A percentile compares a stretch with the other conserved stretches of the same genome.
These are phyloP conservation scores for Diogma glabrata DNA, from an alignment of 2,888 invertebrate species.

Conservation along the genomic window DNA sequence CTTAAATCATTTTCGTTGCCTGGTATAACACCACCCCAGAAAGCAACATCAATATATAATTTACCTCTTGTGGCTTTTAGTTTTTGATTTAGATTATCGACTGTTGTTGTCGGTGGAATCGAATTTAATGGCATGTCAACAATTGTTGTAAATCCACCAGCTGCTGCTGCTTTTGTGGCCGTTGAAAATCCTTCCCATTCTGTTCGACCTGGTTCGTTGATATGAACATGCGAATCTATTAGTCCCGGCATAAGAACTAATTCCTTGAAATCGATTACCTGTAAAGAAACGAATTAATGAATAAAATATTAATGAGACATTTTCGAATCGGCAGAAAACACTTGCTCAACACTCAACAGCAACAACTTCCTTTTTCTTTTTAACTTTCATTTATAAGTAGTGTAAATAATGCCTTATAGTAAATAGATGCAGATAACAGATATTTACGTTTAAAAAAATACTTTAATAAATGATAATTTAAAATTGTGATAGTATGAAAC, in stretches of 20 bases:
- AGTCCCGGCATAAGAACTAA: constrained; percentile 53
- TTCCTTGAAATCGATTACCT: constrained; percentile 40
- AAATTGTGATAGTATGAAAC: too few relatives aligned
- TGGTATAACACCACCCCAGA: constrained; percentile 69
- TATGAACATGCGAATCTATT: constrained; percentile 61
- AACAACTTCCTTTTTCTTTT: too few relatives aligned
- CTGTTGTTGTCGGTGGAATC: constrained; percentile 56
- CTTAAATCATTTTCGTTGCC: constrained; percentile 49
- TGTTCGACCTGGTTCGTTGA: constrained; percentile 60
- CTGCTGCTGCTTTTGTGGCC: constrained; percentile 60
- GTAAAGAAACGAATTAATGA: constrained; percentile 13
- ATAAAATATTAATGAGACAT: too few relatives aligned
- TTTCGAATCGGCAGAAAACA: too few relatives aligned
- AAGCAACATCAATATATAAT: constrained; percentile 56
- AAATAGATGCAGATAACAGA: too few relatives aligned
- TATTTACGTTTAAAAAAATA: too few relatives aligned
- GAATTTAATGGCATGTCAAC: constrained; percentile 66
- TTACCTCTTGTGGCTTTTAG: constrained; percentile 44
- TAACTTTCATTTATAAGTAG: too few relatives aligned
- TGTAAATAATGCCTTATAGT: too few relatives aligned
- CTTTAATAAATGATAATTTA: too few relatives aligned
- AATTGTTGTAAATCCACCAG: constrained; percentile 59
- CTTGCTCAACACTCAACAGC: too few relatives aligned
- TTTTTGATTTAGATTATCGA: constrained; percentile 49
- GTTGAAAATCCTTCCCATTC: constrained; percentile 60